Percentiles rank a stretch among this genome's conserved stretches.
phyloP scores from a whole-genome alignment of 2,888 invertebrate genomes.

The Nasonia oneida region DNA sequence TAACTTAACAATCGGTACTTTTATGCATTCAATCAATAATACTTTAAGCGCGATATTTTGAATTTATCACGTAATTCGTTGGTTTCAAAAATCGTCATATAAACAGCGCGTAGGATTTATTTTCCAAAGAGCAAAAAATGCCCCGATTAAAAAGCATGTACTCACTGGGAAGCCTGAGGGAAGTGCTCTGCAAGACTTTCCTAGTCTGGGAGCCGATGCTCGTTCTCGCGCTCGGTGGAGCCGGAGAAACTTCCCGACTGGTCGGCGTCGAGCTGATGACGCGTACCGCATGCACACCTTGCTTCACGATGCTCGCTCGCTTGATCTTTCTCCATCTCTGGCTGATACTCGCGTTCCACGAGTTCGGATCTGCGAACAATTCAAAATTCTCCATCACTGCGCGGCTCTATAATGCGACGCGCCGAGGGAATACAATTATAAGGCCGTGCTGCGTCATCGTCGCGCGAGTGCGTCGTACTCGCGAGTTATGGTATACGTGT shows the following conservation, averaged over 20 bases:
- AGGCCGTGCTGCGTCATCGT: constrained; percentile 19
- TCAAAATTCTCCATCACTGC: not conserved
- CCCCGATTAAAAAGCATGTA: not conserved
- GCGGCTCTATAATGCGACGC: not conserved
- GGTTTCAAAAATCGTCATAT: too few species aligned
- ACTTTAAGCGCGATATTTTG: too few species aligned
- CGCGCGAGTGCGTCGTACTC: not conserved
- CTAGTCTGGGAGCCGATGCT: constrained; percentile 64
- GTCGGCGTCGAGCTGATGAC: constrained; percentile 75
- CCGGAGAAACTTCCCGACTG: constrained; percentile 76
- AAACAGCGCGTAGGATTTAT: too few species aligned
- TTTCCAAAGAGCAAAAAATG: too few species aligned
- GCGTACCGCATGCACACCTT: constrained; percentile 69
- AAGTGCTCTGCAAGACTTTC: constrained; percentile 77
- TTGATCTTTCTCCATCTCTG: constrained; percentile 88
- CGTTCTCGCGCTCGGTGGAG: constrained; percentile 69
- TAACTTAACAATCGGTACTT: too few species aligned
- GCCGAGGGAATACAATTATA: constrained; percentile 44
- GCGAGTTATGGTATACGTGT: not conserved
- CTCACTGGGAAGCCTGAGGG: constrained; percentile 79
- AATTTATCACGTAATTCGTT: too few species aligned
- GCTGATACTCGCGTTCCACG: constrained; percentile 87
- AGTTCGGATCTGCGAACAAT: constrained; percentile 83
- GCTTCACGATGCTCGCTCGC: constrained; percentile 78
- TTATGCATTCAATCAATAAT: too few species aligned